A percentile compares a stretch with the other conserved stretches of the same genome.
Conservation (phyloP, 2,888 invertebrate species). For the Glaucopsyche alexis region DNA sequence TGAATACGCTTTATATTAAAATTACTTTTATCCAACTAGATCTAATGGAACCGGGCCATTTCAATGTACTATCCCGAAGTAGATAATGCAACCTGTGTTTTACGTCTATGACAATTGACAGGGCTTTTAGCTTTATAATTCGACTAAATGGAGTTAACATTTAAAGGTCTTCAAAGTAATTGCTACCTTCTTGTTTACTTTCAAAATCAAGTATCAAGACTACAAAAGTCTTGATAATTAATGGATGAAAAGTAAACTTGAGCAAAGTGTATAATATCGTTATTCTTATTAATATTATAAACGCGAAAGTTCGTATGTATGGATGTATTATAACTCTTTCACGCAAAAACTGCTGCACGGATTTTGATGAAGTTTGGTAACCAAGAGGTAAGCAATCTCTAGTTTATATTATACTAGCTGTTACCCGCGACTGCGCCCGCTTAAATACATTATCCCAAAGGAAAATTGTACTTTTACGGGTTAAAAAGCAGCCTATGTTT, state of each 20-base stretch:
- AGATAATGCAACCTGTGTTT: slow-evolving; percentile 10
- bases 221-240: background rate
- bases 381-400: too few species aligned
- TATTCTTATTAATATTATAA: too few species aligned
- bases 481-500: too few species aligned
- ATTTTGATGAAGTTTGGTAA: too few species aligned
- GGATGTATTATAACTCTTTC: too few species aligned
- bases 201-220: background rate
- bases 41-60: background rate
- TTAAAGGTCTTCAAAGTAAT: slow-evolving; percentile 4
- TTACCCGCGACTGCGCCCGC: too few species aligned
- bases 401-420: too few species aligned
- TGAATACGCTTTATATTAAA: background rate
- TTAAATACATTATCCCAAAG: too few species aligned
- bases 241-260: background rate
- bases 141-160: slow-evolving; percentile 21
- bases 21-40: background rate
- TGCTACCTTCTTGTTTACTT: slow-evolving; percentile 9
- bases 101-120: background rate
- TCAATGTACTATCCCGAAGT: background rate
- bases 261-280: too few species aligned
- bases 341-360: too few species aligned
- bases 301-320: too few species aligned
- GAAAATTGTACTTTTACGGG: too few species aligned
- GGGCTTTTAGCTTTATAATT: slow-evolving; percentile 7